Base-by-base conservation (phyloP, 2,113 vertebrate species). In the Pampusana beccarii region DNA sequence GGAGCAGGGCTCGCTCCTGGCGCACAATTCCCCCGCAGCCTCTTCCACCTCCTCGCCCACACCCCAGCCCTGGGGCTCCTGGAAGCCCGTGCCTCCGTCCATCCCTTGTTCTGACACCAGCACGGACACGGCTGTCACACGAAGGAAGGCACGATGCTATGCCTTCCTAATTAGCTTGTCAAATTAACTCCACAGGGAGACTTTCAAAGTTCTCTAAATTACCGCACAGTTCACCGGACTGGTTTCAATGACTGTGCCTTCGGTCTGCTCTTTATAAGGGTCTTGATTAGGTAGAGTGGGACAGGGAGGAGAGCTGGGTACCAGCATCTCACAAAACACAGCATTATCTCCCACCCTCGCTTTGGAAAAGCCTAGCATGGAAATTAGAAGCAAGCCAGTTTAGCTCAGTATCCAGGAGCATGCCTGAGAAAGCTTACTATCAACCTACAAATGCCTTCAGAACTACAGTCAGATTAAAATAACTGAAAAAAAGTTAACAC, bases 41-140 rank as follows among this genome's bases (percentile, higher is more conserved):
- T 36, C 28, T 17, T n/a, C 26, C 58, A 17, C 31, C 48, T 58
- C n/a, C 38, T 26, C 25, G 1, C 16, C 54, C 40, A 1, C 67
- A 20, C 6, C 36, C 13, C 34, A 10, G 4, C 14, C 44, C 16
- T 28, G 9, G 14, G 18, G 29, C 56, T 13, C 40, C 42, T 19
- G 34, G 64, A 36, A 12, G 36, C 9, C 53, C 4, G 2, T 19
- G 5, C 31, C 31, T 29, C 28, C 4, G 16, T 10, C 21, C 14
- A 5, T 3, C 61, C 36, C 40, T 11, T n/a, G 9, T 16, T 8
- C 50, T 9, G 0, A 5, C 42, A 0, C 25, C 9, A 2, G 12
- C 57, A 2, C 4, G 23, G 77, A 33, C 20, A 24, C 3, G 15
- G 17, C 82, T 69, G 44, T 11, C 44, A 7, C 23, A 4, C 2